phyloP scores from a whole-genome alignment of 2,888 invertebrate genomes.

The Thecophora atra region DNA sequence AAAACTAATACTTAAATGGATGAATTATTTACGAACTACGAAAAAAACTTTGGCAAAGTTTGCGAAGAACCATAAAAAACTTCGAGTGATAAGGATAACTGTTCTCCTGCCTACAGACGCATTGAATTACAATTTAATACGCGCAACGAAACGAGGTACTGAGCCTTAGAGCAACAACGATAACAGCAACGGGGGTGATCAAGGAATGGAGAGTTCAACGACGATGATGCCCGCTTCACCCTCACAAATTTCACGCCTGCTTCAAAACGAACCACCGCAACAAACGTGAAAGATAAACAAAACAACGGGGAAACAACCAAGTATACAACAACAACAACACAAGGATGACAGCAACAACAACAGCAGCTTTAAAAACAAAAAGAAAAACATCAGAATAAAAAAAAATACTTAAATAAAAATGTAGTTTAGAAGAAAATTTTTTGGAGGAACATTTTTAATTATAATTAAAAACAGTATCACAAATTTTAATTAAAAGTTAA shows the following conservation, averaged over 20 bases:
- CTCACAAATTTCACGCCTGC: conserved; percentile 12
- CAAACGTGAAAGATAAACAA: conserved; percentile 22
- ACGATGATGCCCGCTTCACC: not conserved
- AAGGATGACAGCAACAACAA: not conserved
- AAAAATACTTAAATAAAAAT: conserved; percentile 22
- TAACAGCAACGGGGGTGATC: not conserved
- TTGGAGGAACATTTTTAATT: too few species aligned
- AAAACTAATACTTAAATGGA: too few species aligned
- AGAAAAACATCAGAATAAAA: not conserved
- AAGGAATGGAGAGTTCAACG: not conserved
- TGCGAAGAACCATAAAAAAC: too few species aligned
- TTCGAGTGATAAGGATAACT: too few species aligned
- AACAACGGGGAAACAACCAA: not conserved
- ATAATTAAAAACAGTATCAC: too few species aligned
- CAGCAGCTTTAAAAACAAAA: not conserved
- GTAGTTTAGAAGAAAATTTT: conserved; percentile 5
- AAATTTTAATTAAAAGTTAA: too few species aligned
- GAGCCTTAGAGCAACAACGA: not conserved
- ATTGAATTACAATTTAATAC: conserved; percentile 36
- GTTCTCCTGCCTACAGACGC: not conserved
- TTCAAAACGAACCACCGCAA: not conserved
- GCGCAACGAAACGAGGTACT: conserved; percentile 19
- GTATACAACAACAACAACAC: conserved; percentile 11
- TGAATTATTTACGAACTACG: too few species aligned
- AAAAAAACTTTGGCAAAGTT: too few species aligned